phyloP scores from a whole-genome alignment of 1,140 invertebrate genomes.

The Atopsyche davidsoni region DNA sequence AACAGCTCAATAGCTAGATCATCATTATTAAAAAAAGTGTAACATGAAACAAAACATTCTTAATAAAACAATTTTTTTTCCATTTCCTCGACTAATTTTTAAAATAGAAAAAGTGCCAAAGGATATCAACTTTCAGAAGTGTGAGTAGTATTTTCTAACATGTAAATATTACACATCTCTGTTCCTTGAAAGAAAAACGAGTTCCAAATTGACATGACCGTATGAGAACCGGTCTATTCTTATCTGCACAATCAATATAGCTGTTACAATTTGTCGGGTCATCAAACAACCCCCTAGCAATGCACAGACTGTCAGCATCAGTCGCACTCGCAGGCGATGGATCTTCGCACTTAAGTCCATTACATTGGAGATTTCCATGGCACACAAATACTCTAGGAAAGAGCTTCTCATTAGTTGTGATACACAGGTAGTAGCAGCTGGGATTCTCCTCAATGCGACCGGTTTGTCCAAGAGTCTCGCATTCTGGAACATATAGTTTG shows the following conservation, averaged over 20 bases:
- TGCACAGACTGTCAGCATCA: neutral
- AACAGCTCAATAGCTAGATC: too few species aligned
- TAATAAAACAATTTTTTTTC: too few species aligned
- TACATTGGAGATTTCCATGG: neutral
- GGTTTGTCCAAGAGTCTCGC: neutral
- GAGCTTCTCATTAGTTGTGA: neutral
- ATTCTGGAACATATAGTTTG: neutral
- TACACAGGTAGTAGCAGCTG: conserved; percentile 14
- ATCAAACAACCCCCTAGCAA: neutral
- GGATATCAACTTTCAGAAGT: too few species aligned
- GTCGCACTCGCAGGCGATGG: neutral
- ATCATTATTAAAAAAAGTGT: too few species aligned
- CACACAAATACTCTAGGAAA: conserved; percentile 20
- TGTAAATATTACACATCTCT: conserved; percentile 1
- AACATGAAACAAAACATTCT: too few species aligned
- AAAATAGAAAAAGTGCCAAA: too few species aligned
- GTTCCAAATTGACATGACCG: neutral
- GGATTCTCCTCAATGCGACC: conserved; percentile 7
- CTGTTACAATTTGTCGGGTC: neutral
- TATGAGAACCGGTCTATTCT: neutral
- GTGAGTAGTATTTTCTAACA: too few species aligned
- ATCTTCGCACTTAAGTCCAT: conserved; percentile 5
- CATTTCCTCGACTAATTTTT: too few species aligned
- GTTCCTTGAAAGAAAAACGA: neutral
- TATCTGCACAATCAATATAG: neutral